These are phyloP conservation scores for Anthrax anthrax DNA, from an alignment of 2,888 invertebrate species.

Conservation along the genomic window DNA sequence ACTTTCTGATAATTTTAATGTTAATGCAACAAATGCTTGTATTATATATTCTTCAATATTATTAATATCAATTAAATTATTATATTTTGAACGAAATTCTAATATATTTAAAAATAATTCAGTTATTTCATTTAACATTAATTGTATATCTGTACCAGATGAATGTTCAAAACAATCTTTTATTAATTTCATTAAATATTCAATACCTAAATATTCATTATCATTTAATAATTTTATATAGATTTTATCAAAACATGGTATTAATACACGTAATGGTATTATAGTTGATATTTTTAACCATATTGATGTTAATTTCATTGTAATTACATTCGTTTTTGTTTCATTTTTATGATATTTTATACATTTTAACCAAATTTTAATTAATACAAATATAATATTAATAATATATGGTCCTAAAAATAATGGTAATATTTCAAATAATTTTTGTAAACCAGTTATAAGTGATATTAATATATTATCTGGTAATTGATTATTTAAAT, in stretches of 20 bases:
- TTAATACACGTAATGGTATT: constrained; percentile 58
- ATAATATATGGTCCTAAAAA: constrained; percentile 78
- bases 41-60: constrained; percentile 62
- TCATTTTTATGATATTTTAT: constrained; percentile 27
- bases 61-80: constrained; percentile 33
- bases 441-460: constrained; percentile 64
- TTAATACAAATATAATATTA: constrained; percentile 50
- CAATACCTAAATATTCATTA: constrained; percentile 43
- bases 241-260: constrained; percentile 56
- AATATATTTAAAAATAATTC: constrained; percentile 59
- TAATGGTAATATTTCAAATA: constrained; percentile 64
- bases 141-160: constrained; percentile 46
- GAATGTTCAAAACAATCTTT: constrained; percentile 54
- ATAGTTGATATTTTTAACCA: constrained; percentile 51
- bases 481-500: constrained; percentile 20
- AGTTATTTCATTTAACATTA: constrained; percentile 52
- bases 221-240: constrained; percentile 47
- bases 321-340: constrained; percentile 39
- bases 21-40: constrained; percentile 61
- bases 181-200: constrained; percentile 60
- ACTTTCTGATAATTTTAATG: constrained; percentile 77
- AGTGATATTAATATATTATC: constrained; percentile 31
- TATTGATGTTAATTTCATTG: constrained; percentile 44
- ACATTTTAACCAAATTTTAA: constrained; percentile 43
- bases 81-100: constrained; percentile 46